Base-by-base conservation (phyloP, 1,140 invertebrate species). In the Choristoneura fumiferana region DNA sequence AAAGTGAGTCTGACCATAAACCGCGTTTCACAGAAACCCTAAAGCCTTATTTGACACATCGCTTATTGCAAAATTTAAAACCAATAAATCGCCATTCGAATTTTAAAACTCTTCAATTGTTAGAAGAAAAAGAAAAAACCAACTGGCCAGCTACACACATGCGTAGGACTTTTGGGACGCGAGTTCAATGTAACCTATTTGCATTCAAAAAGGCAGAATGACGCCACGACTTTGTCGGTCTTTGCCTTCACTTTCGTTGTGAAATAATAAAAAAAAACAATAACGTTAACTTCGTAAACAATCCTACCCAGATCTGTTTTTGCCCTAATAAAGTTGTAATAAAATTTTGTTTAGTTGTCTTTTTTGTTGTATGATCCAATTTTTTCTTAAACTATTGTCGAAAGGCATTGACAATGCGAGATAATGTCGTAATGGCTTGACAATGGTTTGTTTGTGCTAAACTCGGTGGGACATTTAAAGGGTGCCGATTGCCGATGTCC, bases 291-390 rank as follows among this genome's bases (percentile, higher is more conserved):
- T 58, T 68, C 68, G 65, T 80, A 77, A 81, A 80, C 65, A 61
- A 65, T 54, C 64, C 65, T 73, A 78, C 72, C 36, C 60, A 71
- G 72, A 76, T 78, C 57, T 15, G 65, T 80, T 79, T 83, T 83
- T 87, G 84, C 76, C 63, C 76, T 68, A 84, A 84, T 87, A 84
- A 84, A 86, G 34, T 63, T 34, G 59, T 58, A 60, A 58, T 81
- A 80, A 79, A 76, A 63, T 74, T 78, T 57, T 49, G 22, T 57
- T 57, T 22, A 57, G 58, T 54, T 60, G 66, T 34, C 60, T 58
- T 74, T 78, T 77, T 77, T 74, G 71, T 73, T 60, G 55, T 57
- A 52, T 69, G 68, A 71, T 72, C 66, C 62, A 65, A 65, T 73
- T 73, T 77, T 78, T 81, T 80, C 17, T 36, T 57, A 15, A 12